Evolutionary conservation across 30 jellyfish, hydroid and myxozoan genomes (phyloP), one percentile per base, ranked within the genome.

Genomic region (Turritopsis rubra): DNA sequence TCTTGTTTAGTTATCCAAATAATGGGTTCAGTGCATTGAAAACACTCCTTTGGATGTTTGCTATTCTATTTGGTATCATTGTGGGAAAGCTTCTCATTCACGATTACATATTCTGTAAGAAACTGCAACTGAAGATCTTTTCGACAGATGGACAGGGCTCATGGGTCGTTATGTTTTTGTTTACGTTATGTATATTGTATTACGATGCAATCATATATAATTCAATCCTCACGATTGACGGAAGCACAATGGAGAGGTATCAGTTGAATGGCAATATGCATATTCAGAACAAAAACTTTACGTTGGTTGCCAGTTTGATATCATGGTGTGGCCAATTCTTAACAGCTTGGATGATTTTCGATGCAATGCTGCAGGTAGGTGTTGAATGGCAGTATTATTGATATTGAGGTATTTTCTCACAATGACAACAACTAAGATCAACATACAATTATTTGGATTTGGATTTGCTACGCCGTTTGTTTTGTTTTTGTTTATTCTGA

Each of bases 241-340:
- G 91, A 19, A 66, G 53, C 16, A 81, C 66, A 19, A 30, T 20
- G 41, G 85, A 31, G 0, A 78, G 9, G 18, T 86, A 65, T 65
- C 25, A 29, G 7, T 28, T 60, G 1, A 54, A 53, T 16, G 75
- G 20, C n/a, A 52, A 71, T 28, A 52, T 86, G 86, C 76, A 60
- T 19, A 53, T 86, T 71, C 41, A 80, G 52, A 79, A 86, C 79
- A 30, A 66, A 52, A 66, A 74, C 28, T 79, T 86, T 21, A 86
- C 79, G 94, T 79, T 79, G 53, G 85, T 53, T 17, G 85, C 89
- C 17, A 85, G 89, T 70, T 25, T 80, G 25, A 82, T 52, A 21
- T 79, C 89, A 22, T 86, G 94, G 94, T 20, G 80, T 23, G 94
- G 94, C 5, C 85, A 86, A 30, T 79, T 86, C 81, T 16, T 86